phyloP scores from a whole-genome alignment of 2,113 vertebrate genomes.

The Gadus chalcogrammus region DNA sequence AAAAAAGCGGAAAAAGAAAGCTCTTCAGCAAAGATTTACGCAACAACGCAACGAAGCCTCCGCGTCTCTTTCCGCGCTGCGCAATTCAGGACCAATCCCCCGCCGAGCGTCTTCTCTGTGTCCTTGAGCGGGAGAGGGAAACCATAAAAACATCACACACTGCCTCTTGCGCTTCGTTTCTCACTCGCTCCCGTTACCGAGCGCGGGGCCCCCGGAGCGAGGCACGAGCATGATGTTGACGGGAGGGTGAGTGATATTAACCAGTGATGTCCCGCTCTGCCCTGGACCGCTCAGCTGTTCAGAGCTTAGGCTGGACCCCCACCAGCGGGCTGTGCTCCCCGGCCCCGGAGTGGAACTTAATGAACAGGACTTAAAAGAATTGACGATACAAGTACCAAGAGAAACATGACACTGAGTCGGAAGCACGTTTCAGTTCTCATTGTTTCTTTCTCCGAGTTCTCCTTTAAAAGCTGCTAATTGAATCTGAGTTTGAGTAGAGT shows the following conservation, averaged over 20 bases:
- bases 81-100: slow-evolving; percentile 6
- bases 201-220: not conserved
- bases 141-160: slow-evolving; percentile 9
- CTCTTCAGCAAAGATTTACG: too few relatives aligned
- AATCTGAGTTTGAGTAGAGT: too few relatives aligned
- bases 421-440: too few relatives aligned
- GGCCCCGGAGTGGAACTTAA: too few relatives aligned
- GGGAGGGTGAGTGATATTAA: slow-evolving; percentile 45
- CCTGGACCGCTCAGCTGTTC: not conserved
- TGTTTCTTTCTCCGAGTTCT: too few relatives aligned
- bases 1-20: not conserved
- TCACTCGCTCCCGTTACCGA: slow-evolving; percentile 3
- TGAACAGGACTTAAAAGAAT: too few relatives aligned
- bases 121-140: slow-evolving; percentile 12
- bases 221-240: slow-evolving; percentile 36
- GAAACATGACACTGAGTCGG: too few relatives aligned
- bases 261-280: slow-evolving; percentile 44
- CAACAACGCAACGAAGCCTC: too few relatives aligned
- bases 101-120: slow-evolving; percentile 19
- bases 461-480: too few relatives aligned
- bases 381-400: too few relatives aligned
- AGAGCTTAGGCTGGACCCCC: not conserved
- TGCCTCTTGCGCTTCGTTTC: slow-evolving; percentile 12
- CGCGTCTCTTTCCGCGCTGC: not conserved
- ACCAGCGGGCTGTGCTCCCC: not conserved